Evolutionary conservation across 1,140 invertebrate genomes (phyloP), one percentile per base, ranked within the genome.

Genomic region (Drosophila jambulina): DNA sequence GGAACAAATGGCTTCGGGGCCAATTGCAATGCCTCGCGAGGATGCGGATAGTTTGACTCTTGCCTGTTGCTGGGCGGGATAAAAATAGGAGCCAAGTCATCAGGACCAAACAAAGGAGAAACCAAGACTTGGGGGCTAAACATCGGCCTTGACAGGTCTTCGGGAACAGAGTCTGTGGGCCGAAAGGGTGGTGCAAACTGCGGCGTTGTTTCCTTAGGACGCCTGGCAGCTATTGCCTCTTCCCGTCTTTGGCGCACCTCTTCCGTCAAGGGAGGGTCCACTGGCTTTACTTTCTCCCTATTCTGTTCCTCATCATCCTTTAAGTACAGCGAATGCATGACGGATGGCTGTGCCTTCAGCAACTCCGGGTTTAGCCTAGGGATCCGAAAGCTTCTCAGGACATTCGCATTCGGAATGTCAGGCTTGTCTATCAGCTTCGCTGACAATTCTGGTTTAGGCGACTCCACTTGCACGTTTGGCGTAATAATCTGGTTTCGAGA

Each of bases 141-240:
- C 5, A 29, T 4, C 25, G 29, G 19, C 15, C n/a, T 23, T 3
- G 51, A 5, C 13, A 21, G 2, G 15, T 21, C 8, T 23, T 6
- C 0, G 21, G 8, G 1, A 6, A 19, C 7, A 13, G 62, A 2
- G 29, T 62, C 10, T 34, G 62, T 15, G 0, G 25, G 1, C 4
- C 70, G 80, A 59, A 27, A 74, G 1, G 60, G 80, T 17, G 84
- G 76, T 17, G 53, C 63, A 43, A 85, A 86, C 2, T 40, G 6
- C 0, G 80, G 80, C 1, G 4, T 2, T 5, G 17, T 0, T 7
- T 40, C 27, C n/a, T 17, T 40, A 0, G 17, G 0, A 10, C 42
- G 32, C 17, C 61, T 40, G 7, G 40, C 34, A 19, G 59, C n/a
- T 2, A 13, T 12, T 12, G 48, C 40, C n/a, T 78, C 40, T 8